A percentile compares a stretch with the other conserved stretches of the same genome.
phyloP scores from a whole-genome alignment of 92 coral and sea anemone species.

The Blastomussa wellsi region DNA sequence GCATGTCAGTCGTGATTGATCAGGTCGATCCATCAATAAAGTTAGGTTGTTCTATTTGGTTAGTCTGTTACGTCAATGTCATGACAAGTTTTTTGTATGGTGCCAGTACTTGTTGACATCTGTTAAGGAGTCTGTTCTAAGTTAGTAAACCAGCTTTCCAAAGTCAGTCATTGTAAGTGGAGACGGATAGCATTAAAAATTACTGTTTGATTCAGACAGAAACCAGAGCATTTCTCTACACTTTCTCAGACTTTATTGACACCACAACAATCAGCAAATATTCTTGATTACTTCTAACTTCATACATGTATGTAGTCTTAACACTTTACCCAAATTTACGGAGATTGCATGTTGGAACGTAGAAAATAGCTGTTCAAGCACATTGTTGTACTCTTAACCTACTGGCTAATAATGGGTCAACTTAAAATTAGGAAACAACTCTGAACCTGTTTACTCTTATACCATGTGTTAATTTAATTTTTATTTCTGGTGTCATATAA shows the following conservation, averaged over 20 bases:
- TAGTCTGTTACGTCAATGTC: too few relatives aligned
- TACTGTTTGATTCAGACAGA: neutral
- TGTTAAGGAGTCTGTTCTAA: too few relatives aligned
- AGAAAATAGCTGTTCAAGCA: neutral
- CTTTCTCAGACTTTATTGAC: slow-evolving; percentile 46
- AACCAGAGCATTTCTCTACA: slow-evolving; percentile 4
- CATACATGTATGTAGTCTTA: neutral
- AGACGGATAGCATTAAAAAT: too few relatives aligned
- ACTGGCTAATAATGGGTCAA: neutral
- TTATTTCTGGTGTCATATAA: slow-evolving; percentile 10
- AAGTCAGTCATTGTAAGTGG: too few relatives aligned
- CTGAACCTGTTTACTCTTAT: neutral
- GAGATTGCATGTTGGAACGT: neutral
- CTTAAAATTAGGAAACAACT: neutral
- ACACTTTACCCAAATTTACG: neutral
- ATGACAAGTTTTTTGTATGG: too few relatives aligned
- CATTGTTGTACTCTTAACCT: neutral
- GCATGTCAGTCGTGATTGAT: too few relatives aligned
- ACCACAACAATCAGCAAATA: slow-evolving; percentile 2
- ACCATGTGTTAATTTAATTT: neutral
- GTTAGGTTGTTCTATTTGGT: too few relatives aligned
- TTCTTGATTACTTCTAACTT: neutral
- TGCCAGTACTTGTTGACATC: too few relatives aligned
- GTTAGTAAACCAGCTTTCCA: too few relatives aligned
- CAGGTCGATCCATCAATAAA: too few relatives aligned